These are phyloP conservation scores for Sander lucioperca DNA, from an alignment of 2,113 vertebrate species.

Conservation along the genomic window DNA sequence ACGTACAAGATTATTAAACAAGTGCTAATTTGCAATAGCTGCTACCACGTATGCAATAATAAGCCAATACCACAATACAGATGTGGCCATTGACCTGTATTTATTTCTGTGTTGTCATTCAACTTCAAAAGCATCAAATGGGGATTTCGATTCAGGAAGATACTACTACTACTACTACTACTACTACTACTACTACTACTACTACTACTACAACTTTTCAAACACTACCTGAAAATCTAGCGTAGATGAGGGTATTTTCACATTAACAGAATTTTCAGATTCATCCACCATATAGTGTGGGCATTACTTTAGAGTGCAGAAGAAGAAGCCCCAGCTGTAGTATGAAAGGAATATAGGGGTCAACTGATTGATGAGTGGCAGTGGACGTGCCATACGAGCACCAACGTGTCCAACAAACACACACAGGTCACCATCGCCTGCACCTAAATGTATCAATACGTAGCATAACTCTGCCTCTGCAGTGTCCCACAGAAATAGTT, in stretches of 20 bases:
- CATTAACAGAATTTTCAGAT: neutral
- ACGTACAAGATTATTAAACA: neutral
- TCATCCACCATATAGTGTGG: neutral
- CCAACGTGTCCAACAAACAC: constrained; percentile 38
- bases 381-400: constrained; percentile 50
- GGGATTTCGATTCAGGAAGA: neutral
- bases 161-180: too few relatives aligned
- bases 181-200: too few relatives aligned
- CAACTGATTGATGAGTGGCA: constrained; percentile 61
- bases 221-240: neutral
- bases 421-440: constrained; percentile 34
- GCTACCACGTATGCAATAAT: too few relatives aligned
- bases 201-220: neutral
- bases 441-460: constrained; percentile 35
- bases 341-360: constrained; percentile 33
- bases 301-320: neutral
- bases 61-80: neutral
- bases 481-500: constrained; percentile 27
- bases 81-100: neutral
- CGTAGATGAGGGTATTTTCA: neutral
- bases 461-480: constrained; percentile 31
- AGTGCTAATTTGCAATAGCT: too few relatives aligned
- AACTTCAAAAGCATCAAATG: neutral
- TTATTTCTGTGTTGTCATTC: neutral
- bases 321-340: constrained; percentile 49